These are phyloP conservation scores for Drosophila simulans DNA, from an alignment of 1,140 invertebrate species.

Conservation along the genomic window DNA sequence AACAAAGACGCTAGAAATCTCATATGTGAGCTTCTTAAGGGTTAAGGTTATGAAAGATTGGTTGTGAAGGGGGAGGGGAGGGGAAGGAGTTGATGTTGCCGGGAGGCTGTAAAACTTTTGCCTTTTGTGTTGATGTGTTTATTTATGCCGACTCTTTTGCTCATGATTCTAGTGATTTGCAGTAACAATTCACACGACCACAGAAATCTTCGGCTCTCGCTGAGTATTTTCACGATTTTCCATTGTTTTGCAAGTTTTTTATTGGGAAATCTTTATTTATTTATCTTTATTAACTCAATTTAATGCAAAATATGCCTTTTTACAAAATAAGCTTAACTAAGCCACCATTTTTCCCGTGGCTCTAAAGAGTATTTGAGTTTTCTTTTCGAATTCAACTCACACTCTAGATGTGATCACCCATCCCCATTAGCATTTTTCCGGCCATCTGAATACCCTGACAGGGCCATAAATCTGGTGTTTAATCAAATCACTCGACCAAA, in stretches of 20 bases:
- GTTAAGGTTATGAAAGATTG: neutral
- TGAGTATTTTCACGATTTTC: neutral
- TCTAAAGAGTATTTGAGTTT: neutral
- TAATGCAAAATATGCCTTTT: too few relatives aligned
- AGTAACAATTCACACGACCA: conserved; percentile 29
- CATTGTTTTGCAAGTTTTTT: conserved; percentile 6
- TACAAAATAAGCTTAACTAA: neutral
- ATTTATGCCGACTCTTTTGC: conserved; percentile 60
- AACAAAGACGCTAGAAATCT: conserved; percentile 36
- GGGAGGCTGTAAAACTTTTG: conserved; percentile 61
- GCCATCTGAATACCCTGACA: conserved; percentile 28
- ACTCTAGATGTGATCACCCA: neutral
- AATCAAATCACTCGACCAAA: conserved; percentile 36
- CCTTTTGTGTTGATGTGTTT: conserved; percentile 80
- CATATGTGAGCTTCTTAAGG: conserved; percentile 46
- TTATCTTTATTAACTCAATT: too few relatives aligned
- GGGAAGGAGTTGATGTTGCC: conserved; percentile 10
- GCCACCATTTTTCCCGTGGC: neutral
- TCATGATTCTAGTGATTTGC: conserved; percentile 64
- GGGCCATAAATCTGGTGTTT: conserved; percentile 48
- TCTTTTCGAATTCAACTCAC: neutral
- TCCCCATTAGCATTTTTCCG: conserved; percentile 8
- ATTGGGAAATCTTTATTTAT: conserved; percentile 4
- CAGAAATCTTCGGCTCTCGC: conserved; percentile 13
- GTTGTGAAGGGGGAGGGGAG: neutral